Conservation (phyloP, 2,113 vertebrate genomes). For the Octodon degus region DNA sequence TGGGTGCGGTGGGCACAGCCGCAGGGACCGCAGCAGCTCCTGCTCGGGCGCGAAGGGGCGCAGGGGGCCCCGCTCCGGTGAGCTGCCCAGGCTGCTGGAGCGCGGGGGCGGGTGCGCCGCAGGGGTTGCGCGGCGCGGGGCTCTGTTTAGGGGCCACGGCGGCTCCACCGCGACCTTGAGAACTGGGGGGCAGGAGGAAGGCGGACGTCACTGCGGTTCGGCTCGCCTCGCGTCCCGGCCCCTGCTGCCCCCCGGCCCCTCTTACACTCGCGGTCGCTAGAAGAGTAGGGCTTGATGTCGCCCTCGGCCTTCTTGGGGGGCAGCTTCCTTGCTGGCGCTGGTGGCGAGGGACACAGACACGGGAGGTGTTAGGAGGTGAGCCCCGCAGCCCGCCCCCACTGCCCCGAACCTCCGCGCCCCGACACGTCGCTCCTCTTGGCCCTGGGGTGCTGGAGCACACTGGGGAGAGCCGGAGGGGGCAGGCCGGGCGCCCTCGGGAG, state of each 20-base stretch:
- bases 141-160: conserved; percentile 91
- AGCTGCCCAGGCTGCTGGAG: conserved; percentile 85
- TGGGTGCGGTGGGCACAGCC: conserved; percentile 82
- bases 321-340: conserved; percentile 87
- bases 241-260: neutral
- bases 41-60: conserved; percentile 83
- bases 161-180: conserved; percentile 88
- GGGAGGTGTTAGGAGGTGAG: neutral
- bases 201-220: neutral
- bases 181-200: conserved; percentile 80
- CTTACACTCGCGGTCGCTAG: conserved; percentile 94
- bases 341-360: neutral
- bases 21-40: conserved; percentile 83
- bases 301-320: conserved; percentile 90
- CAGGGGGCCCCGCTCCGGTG: conserved; percentile 85
- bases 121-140: conserved; percentile 76
- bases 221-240: neutral
- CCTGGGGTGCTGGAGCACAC: conserved; percentile 38
- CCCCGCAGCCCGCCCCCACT: neutral
- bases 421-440: conserved; percentile 55
- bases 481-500: conserved; percentile 38
- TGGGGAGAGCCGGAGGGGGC: conserved; percentile 65
- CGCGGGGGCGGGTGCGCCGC: conserved; percentile 77
- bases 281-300: conserved; percentile 95
- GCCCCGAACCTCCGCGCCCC: conserved; percentile 39